Evolutionary conservation across 1,140 invertebrate species (phyloP).

Genomic region (Drosophila fuyamai): DNA sequence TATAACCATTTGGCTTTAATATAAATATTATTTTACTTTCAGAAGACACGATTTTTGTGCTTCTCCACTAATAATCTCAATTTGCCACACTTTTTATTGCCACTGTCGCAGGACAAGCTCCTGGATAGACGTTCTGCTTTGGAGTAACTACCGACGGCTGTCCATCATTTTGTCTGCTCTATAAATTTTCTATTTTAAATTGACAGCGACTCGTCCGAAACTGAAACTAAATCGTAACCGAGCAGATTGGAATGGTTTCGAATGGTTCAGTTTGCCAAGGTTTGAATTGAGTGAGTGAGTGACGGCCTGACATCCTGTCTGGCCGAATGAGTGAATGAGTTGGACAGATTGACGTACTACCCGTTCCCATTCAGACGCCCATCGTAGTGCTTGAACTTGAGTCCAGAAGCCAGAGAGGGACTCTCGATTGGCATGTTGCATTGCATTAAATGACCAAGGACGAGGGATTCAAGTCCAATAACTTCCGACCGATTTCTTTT

Average conservation of each 20-base stretch:
- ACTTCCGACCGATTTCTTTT: slow-evolving; percentile 26
- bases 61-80: too few species aligned
- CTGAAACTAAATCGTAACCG: slow-evolving; percentile 80
- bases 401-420: slow-evolving; percentile 41
- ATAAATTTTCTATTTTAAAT: slow-evolving; percentile 84
- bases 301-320: slow-evolving; percentile 60
- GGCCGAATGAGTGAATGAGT: slow-evolving; percentile 64
- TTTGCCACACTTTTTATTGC: background rate
- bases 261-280: slow-evolving; percentile 35
- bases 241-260: slow-evolving; percentile 49
- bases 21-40: too few species aligned
- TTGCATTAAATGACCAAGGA: slow-evolving; percentile 52
- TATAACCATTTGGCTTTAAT: too few species aligned
- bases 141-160: slow-evolving; percentile 74
- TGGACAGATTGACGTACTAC: slow-evolving; percentile 57
- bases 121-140: slow-evolving; percentile 46
- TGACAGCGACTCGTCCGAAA: slow-evolving; percentile 81
- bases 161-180: slow-evolving; percentile 83
- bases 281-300: slow-evolving; percentile 59
- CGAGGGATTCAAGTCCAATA: slow-evolving; percentile 41
- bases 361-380: slow-evolving; percentile 22
- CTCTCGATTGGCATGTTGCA: slow-evolving; percentile 68
- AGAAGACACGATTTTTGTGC: too few species aligned
- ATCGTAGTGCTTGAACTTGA: slow-evolving; percentile 73
- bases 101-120: slow-evolving; percentile 35